Evolutionary conservation across 2,888 invertebrate species (phyloP).

Genomic region (Chrysina gloriosa): DNA sequence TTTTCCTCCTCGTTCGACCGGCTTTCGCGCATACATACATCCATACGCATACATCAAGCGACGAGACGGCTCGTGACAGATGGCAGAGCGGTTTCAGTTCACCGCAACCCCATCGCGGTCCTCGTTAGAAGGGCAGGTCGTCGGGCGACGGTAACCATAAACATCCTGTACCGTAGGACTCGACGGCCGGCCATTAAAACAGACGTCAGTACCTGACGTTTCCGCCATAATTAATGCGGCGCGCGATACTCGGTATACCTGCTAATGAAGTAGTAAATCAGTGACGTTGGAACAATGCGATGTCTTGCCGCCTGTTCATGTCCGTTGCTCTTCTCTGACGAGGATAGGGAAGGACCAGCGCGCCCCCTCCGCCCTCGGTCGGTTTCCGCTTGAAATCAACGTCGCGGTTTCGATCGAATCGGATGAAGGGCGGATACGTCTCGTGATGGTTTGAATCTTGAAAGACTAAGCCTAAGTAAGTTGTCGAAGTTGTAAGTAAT

Average conservation of each 20-base stretch:
- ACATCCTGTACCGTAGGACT: slow-evolving; percentile 52
- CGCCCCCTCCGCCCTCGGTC: too few species aligned
- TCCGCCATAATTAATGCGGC: slow-evolving; percentile 57
- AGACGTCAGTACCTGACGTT: slow-evolving; percentile 60
- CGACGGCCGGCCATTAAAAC: slow-evolving; percentile 57
- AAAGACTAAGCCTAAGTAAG: too few species aligned
- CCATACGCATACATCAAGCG: slow-evolving; percentile 58
- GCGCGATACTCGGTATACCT: slow-evolving; percentile 51
- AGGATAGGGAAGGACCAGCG: background rate
- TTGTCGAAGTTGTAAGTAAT: too few species aligned
- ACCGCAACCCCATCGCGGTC: slow-evolving; percentile 54
- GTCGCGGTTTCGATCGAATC: background rate
- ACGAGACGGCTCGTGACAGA: slow-evolving; percentile 58
- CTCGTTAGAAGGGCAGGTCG: slow-evolving; percentile 55
- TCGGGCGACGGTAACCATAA: slow-evolving; percentile 52
- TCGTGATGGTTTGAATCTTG: background rate
- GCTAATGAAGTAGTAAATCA: slow-evolving; percentile 34
- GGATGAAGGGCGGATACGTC: background rate
- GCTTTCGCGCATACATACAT: background rate
- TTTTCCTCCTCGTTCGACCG: background rate
- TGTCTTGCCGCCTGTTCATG: background rate
- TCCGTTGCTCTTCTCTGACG: background rate
- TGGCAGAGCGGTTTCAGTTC: slow-evolving; percentile 56
- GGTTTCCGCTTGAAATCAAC: background rate
- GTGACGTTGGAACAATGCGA: background rate